Percentiles rank a stretch among this genome's conserved stretches.
phyloP scores from a whole-genome alignment of 2,888 invertebrate species.

The Chrysomela aeneicollis region DNA sequence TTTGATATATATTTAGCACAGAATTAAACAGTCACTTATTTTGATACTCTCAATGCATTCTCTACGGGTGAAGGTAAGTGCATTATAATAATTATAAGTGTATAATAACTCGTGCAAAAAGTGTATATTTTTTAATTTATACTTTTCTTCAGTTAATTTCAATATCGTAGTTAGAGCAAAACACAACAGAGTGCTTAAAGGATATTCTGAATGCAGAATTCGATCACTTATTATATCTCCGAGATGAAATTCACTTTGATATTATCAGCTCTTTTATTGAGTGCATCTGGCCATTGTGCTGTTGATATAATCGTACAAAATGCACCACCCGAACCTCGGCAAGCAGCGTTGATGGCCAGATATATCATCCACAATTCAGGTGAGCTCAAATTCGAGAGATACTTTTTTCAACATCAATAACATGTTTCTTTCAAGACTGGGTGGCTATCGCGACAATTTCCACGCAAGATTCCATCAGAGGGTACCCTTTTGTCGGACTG shows the following conservation, averaged over 20 bases:
- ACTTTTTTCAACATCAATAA: neutral
- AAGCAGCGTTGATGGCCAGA: slow-evolving; percentile 74
- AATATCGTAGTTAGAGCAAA: too few species aligned
- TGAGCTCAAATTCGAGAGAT: slow-evolving; percentile 60
- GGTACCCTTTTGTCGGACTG: slow-evolving; percentile 74
- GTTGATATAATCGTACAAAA: slow-evolving; percentile 23
- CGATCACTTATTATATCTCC: neutral
- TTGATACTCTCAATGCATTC: too few species aligned
- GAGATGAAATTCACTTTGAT: neutral
- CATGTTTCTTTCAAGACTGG: slow-evolving; percentile 68
- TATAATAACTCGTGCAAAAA: too few species aligned
- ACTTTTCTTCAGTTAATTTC: too few species aligned
- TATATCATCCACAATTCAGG: slow-evolving; percentile 76
- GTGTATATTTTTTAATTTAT: too few species aligned
- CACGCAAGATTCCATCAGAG: slow-evolving; percentile 65
- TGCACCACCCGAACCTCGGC: slow-evolving; percentile 68
- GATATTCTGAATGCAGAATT: too few species aligned
- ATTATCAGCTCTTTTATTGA: neutral
- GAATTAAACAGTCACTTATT: neutral
- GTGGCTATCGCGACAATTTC: slow-evolving; percentile 76
- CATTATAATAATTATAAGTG: too few species aligned
- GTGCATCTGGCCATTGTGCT: neutral
- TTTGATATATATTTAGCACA: neutral
- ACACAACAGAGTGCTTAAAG: too few species aligned
- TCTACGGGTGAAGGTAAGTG: too few species aligned